Evolutionary conservation across 2,797 vertebrate species (phyloP).

Genomic region (Oreochromis grahami): DNA sequence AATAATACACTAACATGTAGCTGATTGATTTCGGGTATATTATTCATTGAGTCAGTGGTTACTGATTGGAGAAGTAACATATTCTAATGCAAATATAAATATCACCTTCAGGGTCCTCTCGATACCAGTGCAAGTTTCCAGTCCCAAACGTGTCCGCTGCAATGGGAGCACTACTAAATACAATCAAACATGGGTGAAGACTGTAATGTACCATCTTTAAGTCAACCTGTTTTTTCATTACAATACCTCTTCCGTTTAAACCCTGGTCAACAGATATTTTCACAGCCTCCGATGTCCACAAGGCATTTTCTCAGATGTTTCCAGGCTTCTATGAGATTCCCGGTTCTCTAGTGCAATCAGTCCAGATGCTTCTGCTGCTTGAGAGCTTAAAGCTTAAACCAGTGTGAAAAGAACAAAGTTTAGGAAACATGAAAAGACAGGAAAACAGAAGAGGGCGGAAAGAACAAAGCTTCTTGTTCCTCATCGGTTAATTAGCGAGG

Average conservation of each 20-base stretch:
- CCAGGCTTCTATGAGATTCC: neutral
- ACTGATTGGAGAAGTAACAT: neutral
- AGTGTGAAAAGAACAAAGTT: neutral
- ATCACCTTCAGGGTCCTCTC: neutral
- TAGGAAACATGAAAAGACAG: neutral
- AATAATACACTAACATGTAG: neutral
- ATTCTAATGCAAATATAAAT: neutral
- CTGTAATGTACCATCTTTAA: neutral
- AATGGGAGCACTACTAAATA: neutral
- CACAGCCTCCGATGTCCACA: neutral
- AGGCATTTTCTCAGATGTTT: neutral
- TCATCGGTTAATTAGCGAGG: constrained; percentile 1
- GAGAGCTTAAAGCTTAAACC: neutral
- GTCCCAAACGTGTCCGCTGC: neutral
- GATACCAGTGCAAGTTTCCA: neutral
- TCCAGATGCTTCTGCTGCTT: neutral
- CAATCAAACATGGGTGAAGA: neutral
- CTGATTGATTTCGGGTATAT: neutral
- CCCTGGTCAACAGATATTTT: neutral
- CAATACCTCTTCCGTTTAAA: neutral
- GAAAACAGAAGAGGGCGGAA: neutral
- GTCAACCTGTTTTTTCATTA: neutral
- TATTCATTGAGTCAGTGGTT: neutral
- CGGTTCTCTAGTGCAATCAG: neutral
- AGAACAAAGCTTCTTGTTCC: neutral